Evolutionary conservation across 2,888 invertebrate genomes (phyloP).

Genomic region (Ecliptopera silaceata): DNA sequence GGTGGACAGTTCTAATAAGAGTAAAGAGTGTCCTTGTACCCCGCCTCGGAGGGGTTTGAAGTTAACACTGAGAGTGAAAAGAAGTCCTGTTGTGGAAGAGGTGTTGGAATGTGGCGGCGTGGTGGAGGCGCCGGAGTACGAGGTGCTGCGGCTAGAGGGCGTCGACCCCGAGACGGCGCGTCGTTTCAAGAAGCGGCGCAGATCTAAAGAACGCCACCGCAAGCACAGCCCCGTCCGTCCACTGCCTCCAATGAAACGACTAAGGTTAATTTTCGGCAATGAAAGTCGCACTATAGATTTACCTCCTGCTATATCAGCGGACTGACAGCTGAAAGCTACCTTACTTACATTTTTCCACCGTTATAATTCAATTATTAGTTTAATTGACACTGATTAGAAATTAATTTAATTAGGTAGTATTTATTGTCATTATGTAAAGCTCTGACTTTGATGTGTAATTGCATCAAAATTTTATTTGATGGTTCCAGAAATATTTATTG

Average conservation of each 20-base stretch:
- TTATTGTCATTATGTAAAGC: slow-evolving; percentile 74
- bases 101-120: slow-evolving; percentile 89
- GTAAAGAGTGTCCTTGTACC: slow-evolving; percentile 80
- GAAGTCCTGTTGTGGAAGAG: slow-evolving; percentile 93
- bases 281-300: slow-evolving; percentile 95
- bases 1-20: slow-evolving; percentile 73
- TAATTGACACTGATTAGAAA: slow-evolving; percentile 79
- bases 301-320: slow-evolving; percentile 87
- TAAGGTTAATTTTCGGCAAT: slow-evolving; percentile 94
- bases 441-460: slow-evolving; percentile 70
- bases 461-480: slow-evolving; percentile 66
- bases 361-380: slow-evolving; percentile 80
- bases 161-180: slow-evolving; percentile 83
- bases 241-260: slow-evolving; percentile 90
- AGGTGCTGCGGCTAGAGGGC: slow-evolving; percentile 92
- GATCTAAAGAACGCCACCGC: slow-evolving; percentile 75
- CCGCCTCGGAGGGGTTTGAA: slow-evolving; percentile 87
- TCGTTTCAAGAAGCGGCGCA: slow-evolving; percentile 81
- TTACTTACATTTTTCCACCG: slow-evolving; percentile 79
- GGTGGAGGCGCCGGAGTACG: slow-evolving; percentile 90
- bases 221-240: slow-evolving; percentile 81
- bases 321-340: slow-evolving; percentile 75
- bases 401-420: slow-evolving; percentile 70
- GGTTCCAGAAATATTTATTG: slow-evolving; percentile 69
- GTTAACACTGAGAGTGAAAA: slow-evolving; percentile 92